Evolutionary conservation across 2,113 vertebrate genomes (phyloP).

Genomic region (Campylorhamphus procurvoides): DNA sequence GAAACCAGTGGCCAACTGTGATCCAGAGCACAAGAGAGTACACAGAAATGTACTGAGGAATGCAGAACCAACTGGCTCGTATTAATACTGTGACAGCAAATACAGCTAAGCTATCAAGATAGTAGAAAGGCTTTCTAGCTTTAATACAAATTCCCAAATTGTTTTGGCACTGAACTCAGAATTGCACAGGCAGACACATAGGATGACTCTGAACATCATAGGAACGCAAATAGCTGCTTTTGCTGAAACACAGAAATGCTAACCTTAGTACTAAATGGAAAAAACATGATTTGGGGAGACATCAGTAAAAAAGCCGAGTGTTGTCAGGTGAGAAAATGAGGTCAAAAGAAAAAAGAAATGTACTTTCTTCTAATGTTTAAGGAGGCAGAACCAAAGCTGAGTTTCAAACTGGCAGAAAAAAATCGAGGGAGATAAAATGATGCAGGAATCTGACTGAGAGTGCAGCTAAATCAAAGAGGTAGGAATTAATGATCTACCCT

Average conservation of each 20-base stretch:
- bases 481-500: slow-evolving; percentile 54
- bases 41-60: background rate
- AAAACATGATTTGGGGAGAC: slow-evolving; percentile 18
- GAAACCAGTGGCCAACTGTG: background rate
- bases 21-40: background rate
- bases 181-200: background rate
- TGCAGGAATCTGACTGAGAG: slow-evolving; percentile 32
- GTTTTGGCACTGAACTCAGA: slow-evolving; percentile 53
- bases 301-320: slow-evolving; percentile 27
- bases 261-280: slow-evolving; percentile 36
- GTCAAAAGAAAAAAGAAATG: slow-evolving; percentile 54
- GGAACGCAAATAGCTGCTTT: slow-evolving; percentile 40
- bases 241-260: background rate
- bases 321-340: slow-evolving; percentile 61
- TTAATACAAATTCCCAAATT: slow-evolving; percentile 49
- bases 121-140: slow-evolving; percentile 38
- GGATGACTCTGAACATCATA: slow-evolving; percentile 34
- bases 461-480: slow-evolving; percentile 53
- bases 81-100: slow-evolving; percentile 34
- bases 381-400: slow-evolving; percentile 53
- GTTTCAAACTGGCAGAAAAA: slow-evolving; percentile 57
- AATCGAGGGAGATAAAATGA: slow-evolving; percentile 36
- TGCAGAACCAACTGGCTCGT: background rate
- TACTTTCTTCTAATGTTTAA: slow-evolving; percentile 51
- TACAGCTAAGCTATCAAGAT: slow-evolving; percentile 55